Evolutionary conservation across 1,140 invertebrate genomes (phyloP).

Genomic region (Procambarus clarkii): DNA sequence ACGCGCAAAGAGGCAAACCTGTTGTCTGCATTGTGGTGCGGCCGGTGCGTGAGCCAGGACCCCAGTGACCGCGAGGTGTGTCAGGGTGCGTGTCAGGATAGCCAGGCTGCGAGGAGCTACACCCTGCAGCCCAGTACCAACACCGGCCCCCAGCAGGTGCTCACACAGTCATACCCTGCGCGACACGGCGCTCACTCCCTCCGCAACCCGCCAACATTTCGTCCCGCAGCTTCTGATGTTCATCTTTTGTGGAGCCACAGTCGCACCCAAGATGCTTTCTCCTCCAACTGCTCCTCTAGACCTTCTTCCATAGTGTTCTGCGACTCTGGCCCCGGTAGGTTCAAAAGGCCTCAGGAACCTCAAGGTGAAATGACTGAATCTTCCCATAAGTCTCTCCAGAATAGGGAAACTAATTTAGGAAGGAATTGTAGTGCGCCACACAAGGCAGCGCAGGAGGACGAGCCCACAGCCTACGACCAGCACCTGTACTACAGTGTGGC

Average conservation of each 20-base stretch:
- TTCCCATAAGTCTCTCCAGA: constrained; percentile 20
- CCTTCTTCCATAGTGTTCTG: constrained; percentile 85
- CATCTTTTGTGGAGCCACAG: constrained; percentile 77
- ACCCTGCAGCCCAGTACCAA: constrained; percentile 80
- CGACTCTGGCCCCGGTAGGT: constrained; percentile 89
- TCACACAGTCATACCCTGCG: not conserved
- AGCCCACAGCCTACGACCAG: constrained; percentile 31
- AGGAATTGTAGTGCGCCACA: not conserved
- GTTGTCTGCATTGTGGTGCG: constrained; percentile 12
- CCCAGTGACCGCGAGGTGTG: constrained; percentile 81
- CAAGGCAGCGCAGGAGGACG: constrained; percentile 12
- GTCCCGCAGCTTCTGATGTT: constrained; percentile 75
- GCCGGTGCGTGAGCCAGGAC: constrained; percentile 78
- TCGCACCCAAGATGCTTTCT: constrained; percentile 75
- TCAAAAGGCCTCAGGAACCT: constrained; percentile 77
- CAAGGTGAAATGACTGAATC: constrained; percentile 20
- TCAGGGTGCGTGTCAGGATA: constrained; percentile 88
- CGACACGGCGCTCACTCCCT: constrained; percentile 74
- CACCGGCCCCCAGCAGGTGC: not conserved
- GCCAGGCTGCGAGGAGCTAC: constrained; percentile 89
- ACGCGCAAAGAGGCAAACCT: not conserved
- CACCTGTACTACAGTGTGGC: constrained; percentile 28
- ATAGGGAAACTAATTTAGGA: constrained; percentile 2
- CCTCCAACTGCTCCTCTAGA: constrained; percentile 73
- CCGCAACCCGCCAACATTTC: constrained; percentile 77